phyloP scores from a whole-genome alignment of 1,140 invertebrate species.

The Harpegnathos saltator region DNA sequence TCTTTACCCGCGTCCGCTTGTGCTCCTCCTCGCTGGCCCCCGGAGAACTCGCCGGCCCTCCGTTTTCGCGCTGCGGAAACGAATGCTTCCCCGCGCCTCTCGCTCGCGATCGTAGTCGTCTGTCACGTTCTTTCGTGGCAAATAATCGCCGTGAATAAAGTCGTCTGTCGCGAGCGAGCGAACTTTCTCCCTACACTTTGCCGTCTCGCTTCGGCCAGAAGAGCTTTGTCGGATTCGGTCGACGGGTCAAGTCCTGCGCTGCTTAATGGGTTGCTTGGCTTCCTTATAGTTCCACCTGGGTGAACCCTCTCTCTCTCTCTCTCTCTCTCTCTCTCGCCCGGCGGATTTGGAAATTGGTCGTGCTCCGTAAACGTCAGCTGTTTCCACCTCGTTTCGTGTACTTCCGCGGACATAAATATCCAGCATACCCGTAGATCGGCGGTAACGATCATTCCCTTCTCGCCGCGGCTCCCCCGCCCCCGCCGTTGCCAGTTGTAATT shows the following conservation, averaged over 20 bases:
- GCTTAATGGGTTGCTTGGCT: slow-evolving; percentile 48
- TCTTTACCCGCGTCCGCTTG: neutral
- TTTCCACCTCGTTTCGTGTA: slow-evolving; percentile 71
- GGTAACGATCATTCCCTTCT: slow-evolving; percentile 70
- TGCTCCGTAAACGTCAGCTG: slow-evolving; percentile 68
- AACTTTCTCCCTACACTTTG: slow-evolving; percentile 11
- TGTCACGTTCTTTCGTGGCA: neutral
- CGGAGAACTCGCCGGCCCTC: neutral
- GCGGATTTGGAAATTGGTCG: slow-evolving; percentile 48
- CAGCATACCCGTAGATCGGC: slow-evolving; percentile 51
- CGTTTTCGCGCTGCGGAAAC: slow-evolving; percentile 6
- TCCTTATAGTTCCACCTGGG: slow-evolving; percentile 48
- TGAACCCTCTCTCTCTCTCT: slow-evolving; percentile 15
- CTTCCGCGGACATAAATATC: slow-evolving; percentile 74
- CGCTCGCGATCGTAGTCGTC: neutral
- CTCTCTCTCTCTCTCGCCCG: neutral
- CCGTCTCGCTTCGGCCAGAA: neutral
- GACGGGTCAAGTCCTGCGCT: slow-evolving; percentile 8
- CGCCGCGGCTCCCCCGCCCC: neutral
- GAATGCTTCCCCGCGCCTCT: neutral
- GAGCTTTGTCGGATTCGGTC: slow-evolving; percentile 40
- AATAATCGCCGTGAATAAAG: slow-evolving; percentile 51
- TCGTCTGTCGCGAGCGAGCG: neutral
- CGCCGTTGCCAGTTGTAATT: slow-evolving; percentile 65
- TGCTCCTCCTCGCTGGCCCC: neutral